Base-by-base conservation (phyloP, 1,140 invertebrate genomes). In the Brachionus rotundiformis region DNA sequence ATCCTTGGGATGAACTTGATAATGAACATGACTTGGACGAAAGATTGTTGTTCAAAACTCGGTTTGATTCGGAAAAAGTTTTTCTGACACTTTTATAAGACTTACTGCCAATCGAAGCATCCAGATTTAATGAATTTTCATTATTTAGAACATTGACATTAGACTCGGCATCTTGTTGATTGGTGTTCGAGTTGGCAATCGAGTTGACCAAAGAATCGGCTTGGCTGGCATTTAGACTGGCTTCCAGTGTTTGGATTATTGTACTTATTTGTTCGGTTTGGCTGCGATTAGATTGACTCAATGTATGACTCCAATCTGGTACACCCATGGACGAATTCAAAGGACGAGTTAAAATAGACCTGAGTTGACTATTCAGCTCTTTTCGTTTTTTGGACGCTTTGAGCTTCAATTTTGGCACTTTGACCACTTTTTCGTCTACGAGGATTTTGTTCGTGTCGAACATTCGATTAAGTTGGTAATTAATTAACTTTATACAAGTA, bases 401-500 rank as follows among this genome's bases (percentile, higher is more conserved):
- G 31, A 54, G 27, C 61, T 65, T 68, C 33, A 65, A 36, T 81
- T 65, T 47, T 11, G 54, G 77, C 41, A 44, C 73, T 80, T 71
- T 71, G 23, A 71, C 83, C 16, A 76, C 68, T 25, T 73, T 75
- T 47, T 82, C 79, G 2, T 82, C 83, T 0, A 85, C 76, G 44
- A 23, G 59, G 27, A 93, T 93, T 87, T 96, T 94, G 13, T 92
- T 93, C 11, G 94, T 96, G 88, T 99, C 96, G 89, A 98, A 99
- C 88, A 98, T 92, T 83, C 93, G 92, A 88, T 99, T 97, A 41
- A 99, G 90, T 44, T 92, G 92, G 88, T 93, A 92, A 89, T 98
- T 98, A 81, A 94, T 88, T 63, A 94, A 87, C 89, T 99, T 98
- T 65, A 98, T 91, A 41, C 91, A 87, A 16, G 92, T 90, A 87